phyloP scores from a whole-genome alignment of 1,140 invertebrate species.

The Tetraneura akinire region DNA sequence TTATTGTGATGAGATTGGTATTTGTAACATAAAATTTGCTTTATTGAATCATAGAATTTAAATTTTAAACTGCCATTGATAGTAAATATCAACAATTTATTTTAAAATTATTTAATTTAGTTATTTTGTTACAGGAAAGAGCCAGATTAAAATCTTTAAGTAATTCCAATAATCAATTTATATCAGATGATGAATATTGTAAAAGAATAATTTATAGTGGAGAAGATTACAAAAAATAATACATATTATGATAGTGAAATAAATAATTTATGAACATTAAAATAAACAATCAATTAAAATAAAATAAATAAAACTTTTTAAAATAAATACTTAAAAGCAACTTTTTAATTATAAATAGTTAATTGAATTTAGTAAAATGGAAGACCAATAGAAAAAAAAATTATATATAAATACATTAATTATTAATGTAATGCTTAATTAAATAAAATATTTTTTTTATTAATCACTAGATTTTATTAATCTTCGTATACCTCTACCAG shows the following conservation, averaged over 20 bases:
- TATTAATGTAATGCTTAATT: not conserved
- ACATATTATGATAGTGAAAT: not conserved
- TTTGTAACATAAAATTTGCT: too few species aligned
- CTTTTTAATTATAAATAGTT: slow-evolving; percentile 17
- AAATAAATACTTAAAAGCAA: slow-evolving; percentile 31
- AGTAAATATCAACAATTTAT: too few species aligned
- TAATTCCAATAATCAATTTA: not conserved
- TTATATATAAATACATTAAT: not conserved
- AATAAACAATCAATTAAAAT: slow-evolving; percentile 18
- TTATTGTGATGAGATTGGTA: too few species aligned
- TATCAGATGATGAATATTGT: slow-evolving; percentile 45
- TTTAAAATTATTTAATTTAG: not conserved
- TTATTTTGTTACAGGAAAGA: slow-evolving; percentile 33
- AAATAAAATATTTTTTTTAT: slow-evolving; percentile 55
- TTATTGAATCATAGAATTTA: too few species aligned
- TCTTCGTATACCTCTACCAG: slow-evolving; percentile 85
- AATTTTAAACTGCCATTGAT: too few species aligned
- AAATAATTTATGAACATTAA: slow-evolving; percentile 6
- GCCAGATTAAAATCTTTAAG: slow-evolving; percentile 16
- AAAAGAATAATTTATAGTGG: slow-evolving; percentile 14
- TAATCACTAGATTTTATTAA: slow-evolving; percentile 72
- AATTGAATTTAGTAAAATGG: slow-evolving; percentile 22
- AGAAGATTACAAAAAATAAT: slow-evolving; percentile 38
- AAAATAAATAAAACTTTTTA: too few species aligned
- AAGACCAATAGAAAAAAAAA: slow-evolving; percentile 29